Evolutionary conservation across 2,888 invertebrate genomes (phyloP).

Genomic region (Pelosia muscerda): DNA sequence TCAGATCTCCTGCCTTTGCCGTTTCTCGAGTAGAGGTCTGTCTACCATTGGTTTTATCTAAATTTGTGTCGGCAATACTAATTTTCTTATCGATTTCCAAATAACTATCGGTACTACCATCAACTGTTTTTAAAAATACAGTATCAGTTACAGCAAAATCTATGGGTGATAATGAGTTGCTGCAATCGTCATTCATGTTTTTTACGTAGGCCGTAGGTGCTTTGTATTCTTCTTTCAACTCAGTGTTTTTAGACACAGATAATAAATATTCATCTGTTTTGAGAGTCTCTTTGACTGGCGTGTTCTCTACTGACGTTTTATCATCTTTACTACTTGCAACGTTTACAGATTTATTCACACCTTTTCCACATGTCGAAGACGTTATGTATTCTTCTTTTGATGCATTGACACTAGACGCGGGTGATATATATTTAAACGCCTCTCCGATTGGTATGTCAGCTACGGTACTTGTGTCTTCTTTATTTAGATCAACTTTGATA

Average conservation of each 20-base stretch:
- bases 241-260: not conserved
- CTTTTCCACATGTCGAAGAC: not conserved
- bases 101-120: not conserved
- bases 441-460: not conserved
- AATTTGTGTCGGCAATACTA: not conserved
- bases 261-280: constrained; percentile 6
- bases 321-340: not conserved
- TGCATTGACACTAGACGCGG: not conserved
- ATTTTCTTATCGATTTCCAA: constrained; percentile 8
- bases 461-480: not conserved
- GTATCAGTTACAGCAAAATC: constrained; percentile 7
- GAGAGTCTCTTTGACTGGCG: constrained; percentile 4
- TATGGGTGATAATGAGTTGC: constrained; percentile 11
- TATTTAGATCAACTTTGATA: not conserved
- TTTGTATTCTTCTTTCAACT: not conserved
- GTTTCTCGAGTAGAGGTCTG: not conserved
- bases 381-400: not conserved
- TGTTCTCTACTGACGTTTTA: not conserved
- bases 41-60: not conserved
- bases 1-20: not conserved
- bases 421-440: constrained; percentile 10
- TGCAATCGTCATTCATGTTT: constrained; percentile 6
- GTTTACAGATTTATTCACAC: not conserved
- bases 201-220: not conserved
- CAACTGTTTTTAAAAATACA: constrained; percentile 8